These are phyloP conservation scores for Aurelia coerulea DNA, from an alignment of 30 jellyfish, hydroid and myxozoan species.

Conservation along the genomic window DNA sequence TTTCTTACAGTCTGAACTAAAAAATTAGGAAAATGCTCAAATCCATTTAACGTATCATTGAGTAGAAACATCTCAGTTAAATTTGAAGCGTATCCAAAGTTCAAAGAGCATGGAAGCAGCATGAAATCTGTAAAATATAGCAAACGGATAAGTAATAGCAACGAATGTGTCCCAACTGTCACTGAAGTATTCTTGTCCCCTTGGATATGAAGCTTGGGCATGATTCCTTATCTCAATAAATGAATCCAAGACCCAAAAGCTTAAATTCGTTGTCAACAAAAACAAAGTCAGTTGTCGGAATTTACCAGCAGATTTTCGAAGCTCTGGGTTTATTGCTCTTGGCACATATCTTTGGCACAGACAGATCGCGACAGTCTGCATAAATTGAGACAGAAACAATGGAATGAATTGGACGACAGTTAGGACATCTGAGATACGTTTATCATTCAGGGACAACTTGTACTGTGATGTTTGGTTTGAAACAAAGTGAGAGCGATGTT, in stretches of 20 bases:
- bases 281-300: slow-evolving; percentile 23
- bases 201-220: not conserved
- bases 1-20: too few relatives aligned
- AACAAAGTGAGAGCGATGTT: not conserved
- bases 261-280: not conserved
- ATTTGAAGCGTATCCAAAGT: slow-evolving; percentile 10
- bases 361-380: slow-evolving; percentile 1
- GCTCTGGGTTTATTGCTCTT: not conserved
- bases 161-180: slow-evolving; percentile 11
- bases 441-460: not conserved
- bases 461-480: not conserved
- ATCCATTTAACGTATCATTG: too few relatives aligned
- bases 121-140: slow-evolving; percentile 17
- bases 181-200: not conserved
- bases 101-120: slow-evolving; percentile 10
- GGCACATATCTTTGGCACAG: slow-evolving; percentile 7
- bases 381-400: not conserved
- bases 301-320: not conserved
- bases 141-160: slow-evolving; percentile 5
- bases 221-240: slow-evolving; percentile 24
- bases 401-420: not conserved
- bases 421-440: not conserved
- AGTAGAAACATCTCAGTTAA: not conserved
- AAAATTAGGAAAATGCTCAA: too few relatives aligned
- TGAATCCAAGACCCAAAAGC: slow-evolving; percentile 40